Base-by-base conservation (phyloP, 2,888 invertebrate genomes). In the Watsonalla binaria region DNA sequence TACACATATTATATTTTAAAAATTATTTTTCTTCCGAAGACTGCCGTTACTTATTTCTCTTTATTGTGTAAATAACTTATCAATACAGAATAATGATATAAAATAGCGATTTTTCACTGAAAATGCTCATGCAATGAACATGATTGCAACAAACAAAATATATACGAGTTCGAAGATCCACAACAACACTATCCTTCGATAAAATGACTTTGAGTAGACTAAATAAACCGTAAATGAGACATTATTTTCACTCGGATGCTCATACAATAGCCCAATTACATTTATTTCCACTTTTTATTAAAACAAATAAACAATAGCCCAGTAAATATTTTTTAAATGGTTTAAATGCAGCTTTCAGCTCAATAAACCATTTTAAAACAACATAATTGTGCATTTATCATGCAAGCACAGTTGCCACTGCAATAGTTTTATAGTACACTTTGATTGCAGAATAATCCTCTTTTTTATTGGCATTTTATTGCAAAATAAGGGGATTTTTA, bases 31-130 rank as follows among this genome's bases (percentile, higher is more conserved):
- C 77, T 77, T 87, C 86, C 83, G 82, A 90, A 89, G 90, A 89
- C 90, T 89, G 90, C 89, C 81, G 78, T 86, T 84, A 76, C 66
- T 80, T 79, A 76, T 42, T 42, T 42, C 42, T 75, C 72, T 70
- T 76, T 76, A 76, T 78, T 73, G 76, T 65, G 63, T 82, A 80
- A 62, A 62, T 58, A 55, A 62, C 54, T 58, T 54, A 68, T 56
- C 59, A 62, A 69, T 74, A 70, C 68, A 63, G 61, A 75, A 65
- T 68, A 57, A 60, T 66, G 68, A 73, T 65, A 66, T 73, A 64
- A 82, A 87, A 88, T 89, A 89, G 89, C 88, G 89, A 88, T 86
- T 88, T 84, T 81, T 87, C 89, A 88, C 88, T 81, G 75, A 70
- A 62, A 57, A 55, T 58, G 72, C 65, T 60, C 49, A 14, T 37